phyloP scores from a whole-genome alignment of 2,888 invertebrate species.

The Ligdia adustata region DNA sequence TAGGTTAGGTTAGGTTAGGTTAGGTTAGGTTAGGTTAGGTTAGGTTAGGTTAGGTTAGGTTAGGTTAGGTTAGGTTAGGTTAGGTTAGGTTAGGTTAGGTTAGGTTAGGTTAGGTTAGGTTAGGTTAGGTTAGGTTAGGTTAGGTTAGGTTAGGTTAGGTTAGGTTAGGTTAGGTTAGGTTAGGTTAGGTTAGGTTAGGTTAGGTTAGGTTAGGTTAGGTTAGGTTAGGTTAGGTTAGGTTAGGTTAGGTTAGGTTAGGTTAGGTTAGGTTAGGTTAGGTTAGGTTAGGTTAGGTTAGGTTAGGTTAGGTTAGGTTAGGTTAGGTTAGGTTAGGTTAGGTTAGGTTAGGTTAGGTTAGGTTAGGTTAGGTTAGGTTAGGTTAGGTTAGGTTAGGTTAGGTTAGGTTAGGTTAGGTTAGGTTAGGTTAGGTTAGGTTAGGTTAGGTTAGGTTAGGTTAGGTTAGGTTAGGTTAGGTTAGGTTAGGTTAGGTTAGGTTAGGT shows the following conservation, averaged over 20 bases:
- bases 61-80: slow-evolving; percentile 1
- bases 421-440: slow-evolving; percentile 18
- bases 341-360: slow-evolving; percentile 20
- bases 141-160: slow-evolving; percentile 28
- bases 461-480: too few species aligned
- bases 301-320: too few species aligned
- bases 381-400: slow-evolving; percentile 32
- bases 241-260: slow-evolving; percentile 15
- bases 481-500: too few species aligned
- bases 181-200: slow-evolving; percentile 24
- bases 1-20: slow-evolving; percentile 11
- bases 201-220: slow-evolving; percentile 12
- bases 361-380: slow-evolving; percentile 25
- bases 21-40: slow-evolving; percentile 26
- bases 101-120: slow-evolving; percentile 20
- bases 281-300: too few species aligned
- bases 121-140: slow-evolving; percentile 21
- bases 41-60: slow-evolving; percentile 7
- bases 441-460: too few species aligned
- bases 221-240: slow-evolving; percentile 19
- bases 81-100: slow-evolving; percentile 24
- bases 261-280: slow-evolving; percentile 27
- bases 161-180: slow-evolving; percentile 32
- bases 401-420: slow-evolving; percentile 34
- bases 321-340: too few species aligned